phyloP scores from a whole-genome alignment of 2,888 invertebrate species.

The Acrobasis consociella region DNA sequence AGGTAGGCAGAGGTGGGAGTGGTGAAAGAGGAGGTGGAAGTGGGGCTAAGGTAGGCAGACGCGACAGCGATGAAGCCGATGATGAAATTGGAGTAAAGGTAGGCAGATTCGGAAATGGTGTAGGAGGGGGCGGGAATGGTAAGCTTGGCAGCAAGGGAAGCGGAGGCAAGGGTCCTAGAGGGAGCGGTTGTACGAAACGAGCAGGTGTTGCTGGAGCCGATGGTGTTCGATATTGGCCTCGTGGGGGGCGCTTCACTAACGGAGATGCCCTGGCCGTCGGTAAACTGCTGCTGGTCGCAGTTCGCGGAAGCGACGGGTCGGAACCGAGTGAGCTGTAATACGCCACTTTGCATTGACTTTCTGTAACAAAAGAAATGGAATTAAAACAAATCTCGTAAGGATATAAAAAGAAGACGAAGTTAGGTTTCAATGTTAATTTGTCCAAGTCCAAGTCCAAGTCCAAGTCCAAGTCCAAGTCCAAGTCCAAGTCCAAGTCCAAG shows the following conservation, averaged over 20 bases:
- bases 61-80: too few relatives aligned
- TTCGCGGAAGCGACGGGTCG: neutral
- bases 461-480: too few relatives aligned
- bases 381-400: neutral
- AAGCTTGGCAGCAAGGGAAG: neutral
- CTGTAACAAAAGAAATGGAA: constrained; percentile 13
- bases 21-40: neutral
- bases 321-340: constrained; percentile 7
- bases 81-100: too few relatives aligned
- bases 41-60: neutral
- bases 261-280: neutral
- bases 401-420: neutral
- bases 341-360: neutral
- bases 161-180: constrained; percentile 1
- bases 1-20: neutral
- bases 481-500: too few relatives aligned
- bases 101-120: too few relatives aligned
- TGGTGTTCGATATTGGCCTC: neutral
- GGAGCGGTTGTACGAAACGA: neutral
- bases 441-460: too few relatives aligned
- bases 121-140: neutral
- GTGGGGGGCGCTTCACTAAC: neutral
- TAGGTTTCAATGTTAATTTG: neutral
- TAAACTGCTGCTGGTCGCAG: constrained; percentile 10
- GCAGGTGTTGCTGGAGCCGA: neutral